These are phyloP conservation scores for Gulo gulo DNA, from an alignment of 2,113 vertebrate genomes.

Conservation along the genomic window DNA sequence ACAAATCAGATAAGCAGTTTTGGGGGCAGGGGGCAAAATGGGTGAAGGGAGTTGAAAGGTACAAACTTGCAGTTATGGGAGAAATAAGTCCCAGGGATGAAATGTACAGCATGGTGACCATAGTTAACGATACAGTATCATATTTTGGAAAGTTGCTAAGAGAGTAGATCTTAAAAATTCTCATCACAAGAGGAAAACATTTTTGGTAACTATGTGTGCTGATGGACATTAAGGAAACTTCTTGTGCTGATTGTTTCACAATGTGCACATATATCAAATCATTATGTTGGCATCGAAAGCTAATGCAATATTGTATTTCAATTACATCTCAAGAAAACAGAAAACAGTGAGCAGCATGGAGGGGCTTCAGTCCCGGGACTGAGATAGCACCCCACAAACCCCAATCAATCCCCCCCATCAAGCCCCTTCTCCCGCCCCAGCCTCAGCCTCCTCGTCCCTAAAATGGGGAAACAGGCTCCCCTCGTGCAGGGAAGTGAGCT, in stretches of 20 bases:
- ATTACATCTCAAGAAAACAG: background rate
- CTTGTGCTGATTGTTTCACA: background rate
- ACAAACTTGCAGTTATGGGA: background rate
- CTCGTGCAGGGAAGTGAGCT: accelerated
- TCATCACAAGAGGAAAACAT: background rate
- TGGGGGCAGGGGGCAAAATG: accelerated
- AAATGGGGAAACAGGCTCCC: background rate
- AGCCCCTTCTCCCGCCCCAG: background rate
- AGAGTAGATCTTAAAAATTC: background rate
- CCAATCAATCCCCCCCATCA: accelerated
- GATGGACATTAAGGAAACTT: background rate
- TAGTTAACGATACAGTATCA: too few species aligned
- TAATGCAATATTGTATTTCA: background rate
- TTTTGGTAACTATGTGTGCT: background rate
- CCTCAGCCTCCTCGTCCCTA: background rate
- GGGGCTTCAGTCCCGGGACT: background rate
- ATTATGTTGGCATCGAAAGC: background rate
- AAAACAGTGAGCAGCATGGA: background rate
- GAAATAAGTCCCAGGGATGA: background rate
- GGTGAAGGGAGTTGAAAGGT: too few species aligned
- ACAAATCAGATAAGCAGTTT: background rate
- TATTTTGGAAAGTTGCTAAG: background rate
- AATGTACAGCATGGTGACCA: accelerated
- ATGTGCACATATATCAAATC: background rate
- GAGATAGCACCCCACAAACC: background rate